Evolutionary conservation across 1,140 invertebrate species (phyloP).

Genomic region (Drosophila lacteicornis): DNA sequence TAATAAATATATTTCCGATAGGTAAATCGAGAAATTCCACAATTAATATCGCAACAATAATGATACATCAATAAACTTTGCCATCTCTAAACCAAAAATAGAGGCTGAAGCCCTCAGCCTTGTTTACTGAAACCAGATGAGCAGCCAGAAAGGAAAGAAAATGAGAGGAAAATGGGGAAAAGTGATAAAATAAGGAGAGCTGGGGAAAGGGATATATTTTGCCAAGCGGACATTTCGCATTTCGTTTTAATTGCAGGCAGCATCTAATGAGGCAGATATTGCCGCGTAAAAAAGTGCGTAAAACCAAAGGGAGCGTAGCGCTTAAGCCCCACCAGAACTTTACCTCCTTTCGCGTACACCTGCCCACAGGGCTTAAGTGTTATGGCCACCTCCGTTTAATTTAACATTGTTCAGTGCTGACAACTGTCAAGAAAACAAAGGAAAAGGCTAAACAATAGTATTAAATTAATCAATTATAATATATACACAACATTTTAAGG

Average conservation of each 20-base stretch:
- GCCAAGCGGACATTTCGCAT: slow-evolving; percentile 26
- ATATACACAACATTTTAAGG: not conserved
- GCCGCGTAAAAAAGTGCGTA: slow-evolving; percentile 65
- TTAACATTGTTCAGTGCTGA: slow-evolving; percentile 17
- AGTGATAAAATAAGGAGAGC: not conserved
- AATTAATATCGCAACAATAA: not conserved
- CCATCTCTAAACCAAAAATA: slow-evolving; percentile 2
- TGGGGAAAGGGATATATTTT: not conserved
- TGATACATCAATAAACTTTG: not conserved
- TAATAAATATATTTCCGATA: not conserved
- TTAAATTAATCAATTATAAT: no score
- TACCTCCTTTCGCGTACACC: not conserved
- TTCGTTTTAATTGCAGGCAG: slow-evolving; percentile 48
- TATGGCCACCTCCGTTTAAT: slow-evolving; percentile 12
- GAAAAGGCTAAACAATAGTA: not conserved
- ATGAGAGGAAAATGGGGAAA: slow-evolving; percentile 1
- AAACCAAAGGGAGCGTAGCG: slow-evolving; percentile 40
- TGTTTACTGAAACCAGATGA: slow-evolving; percentile 19
- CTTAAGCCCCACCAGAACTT: slow-evolving; percentile 20
- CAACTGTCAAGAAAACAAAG: not conserved
- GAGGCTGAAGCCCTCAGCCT: slow-evolving; percentile 10
- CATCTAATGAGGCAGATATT: slow-evolving; percentile 65
- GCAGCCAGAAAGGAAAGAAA: not conserved
- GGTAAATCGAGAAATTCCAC: not conserved
- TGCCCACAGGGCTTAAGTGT: slow-evolving; percentile 24